A percentile compares a stretch with the other conserved stretches of the same genome.
These are phyloP conservation scores for Pipa parva DNA, from an alignment of 2,113 vertebrate species.

Conservation along the genomic window DNA sequence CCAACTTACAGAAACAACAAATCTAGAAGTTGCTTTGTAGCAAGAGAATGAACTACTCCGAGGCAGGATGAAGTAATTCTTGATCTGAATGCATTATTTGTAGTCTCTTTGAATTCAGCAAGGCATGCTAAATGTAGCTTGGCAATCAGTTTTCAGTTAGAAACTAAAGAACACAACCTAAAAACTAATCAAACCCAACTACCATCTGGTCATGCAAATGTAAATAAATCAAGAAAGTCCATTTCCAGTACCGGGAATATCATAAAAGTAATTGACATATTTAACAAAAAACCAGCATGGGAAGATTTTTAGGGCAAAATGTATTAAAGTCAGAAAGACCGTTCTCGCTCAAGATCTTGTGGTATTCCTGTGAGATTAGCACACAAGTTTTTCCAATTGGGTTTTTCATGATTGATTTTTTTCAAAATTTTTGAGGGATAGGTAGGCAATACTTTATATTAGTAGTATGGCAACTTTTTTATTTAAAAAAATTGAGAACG, in stretches of 20 bases:
- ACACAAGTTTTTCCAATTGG: too few species aligned
- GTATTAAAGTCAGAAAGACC: too few species aligned
- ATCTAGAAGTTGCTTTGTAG: conserved; percentile 26
- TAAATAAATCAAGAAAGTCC: background rate
- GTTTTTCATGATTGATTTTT: too few species aligned
- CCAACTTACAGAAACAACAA: conserved; percentile 33
- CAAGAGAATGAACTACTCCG: conserved; percentile 8
- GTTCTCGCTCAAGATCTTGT: too few species aligned
- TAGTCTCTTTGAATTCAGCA: background rate
- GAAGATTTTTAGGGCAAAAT: background rate
- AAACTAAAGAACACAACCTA: background rate
- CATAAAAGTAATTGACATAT: background rate
- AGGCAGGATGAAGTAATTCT: background rate
- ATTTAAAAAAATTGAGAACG: too few species aligned
- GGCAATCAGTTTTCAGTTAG: background rate
- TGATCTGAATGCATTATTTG: background rate
- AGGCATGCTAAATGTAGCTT: background rate
- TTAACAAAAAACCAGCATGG: background rate
- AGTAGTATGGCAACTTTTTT: too few species aligned
- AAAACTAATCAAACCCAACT: background rate
- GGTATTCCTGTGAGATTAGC: too few species aligned
- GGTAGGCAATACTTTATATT: too few species aligned
- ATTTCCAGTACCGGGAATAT: background rate
- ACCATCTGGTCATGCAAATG: conserved; percentile 1
- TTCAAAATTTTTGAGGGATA: too few species aligned